phyloP scores from a whole-genome alignment of 2,888 invertebrate genomes.

The Caenorhabditis sulstoni region DNA sequence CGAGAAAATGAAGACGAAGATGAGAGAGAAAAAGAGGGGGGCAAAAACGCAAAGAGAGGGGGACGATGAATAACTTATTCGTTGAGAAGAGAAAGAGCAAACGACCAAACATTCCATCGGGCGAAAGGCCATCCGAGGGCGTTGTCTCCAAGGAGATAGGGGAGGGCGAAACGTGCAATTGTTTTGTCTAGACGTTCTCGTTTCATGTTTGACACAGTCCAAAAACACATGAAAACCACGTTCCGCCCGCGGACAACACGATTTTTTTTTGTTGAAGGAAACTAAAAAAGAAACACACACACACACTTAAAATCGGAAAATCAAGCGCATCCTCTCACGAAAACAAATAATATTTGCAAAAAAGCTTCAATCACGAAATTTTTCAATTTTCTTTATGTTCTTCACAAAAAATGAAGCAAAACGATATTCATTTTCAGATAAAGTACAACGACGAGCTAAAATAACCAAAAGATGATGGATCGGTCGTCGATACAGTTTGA shows the following conservation, averaged over 20 bases:
- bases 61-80: conserved; percentile 22
- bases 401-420: conserved; percentile 3
- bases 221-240: too few species aligned
- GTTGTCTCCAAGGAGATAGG: too few species aligned
- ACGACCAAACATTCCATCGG: neutral
- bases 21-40: neutral
- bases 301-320: conserved; percentile 16
- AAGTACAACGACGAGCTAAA: neutral
- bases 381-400: conserved; percentile 14
- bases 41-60: conserved; percentile 4
- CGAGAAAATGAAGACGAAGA: neutral
- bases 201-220: too few species aligned
- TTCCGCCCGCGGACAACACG: too few species aligned
- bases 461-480: too few species aligned
- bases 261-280: too few species aligned
- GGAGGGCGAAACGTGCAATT: too few species aligned
- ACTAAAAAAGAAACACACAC: neutral
- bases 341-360: conserved; percentile 38
- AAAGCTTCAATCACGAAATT: conserved; percentile 20
- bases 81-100: neutral
- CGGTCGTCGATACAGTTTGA: conserved; percentile 4
- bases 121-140: too few species aligned
- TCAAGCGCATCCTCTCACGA: conserved; percentile 18
- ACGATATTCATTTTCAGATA: conserved; percentile 1
- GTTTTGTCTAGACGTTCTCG: too few species aligned